Conservation (phyloP, 2,888 invertebrate genomes). For the Tachystola acroxantha region DNA sequence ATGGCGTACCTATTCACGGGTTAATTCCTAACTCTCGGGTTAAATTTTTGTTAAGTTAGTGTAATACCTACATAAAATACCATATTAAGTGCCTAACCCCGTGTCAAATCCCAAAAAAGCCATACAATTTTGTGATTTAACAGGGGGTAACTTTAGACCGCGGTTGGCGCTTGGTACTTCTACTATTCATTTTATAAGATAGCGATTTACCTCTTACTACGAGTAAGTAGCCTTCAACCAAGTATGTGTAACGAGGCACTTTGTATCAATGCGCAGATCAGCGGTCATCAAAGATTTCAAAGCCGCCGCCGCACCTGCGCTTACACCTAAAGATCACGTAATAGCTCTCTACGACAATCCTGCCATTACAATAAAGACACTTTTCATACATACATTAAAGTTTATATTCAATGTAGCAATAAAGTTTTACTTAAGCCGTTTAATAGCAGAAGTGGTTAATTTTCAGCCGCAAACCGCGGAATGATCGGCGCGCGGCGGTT, state of each 20-base stretch:
- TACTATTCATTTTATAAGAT: neutral
- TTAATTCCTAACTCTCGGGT: too few species aligned
- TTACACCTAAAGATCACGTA: conserved; percentile 56
- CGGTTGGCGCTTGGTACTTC: too few species aligned
- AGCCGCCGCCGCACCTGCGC: conserved; percentile 62
- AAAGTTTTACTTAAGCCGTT: too few species aligned
- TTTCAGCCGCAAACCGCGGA: conserved; percentile 52
- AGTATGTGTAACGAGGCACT: conserved; percentile 52
- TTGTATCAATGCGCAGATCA: conserved; percentile 61
- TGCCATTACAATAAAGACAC: conserved; percentile 13
- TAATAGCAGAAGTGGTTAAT: neutral
- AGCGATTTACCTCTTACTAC: neutral
- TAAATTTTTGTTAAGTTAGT: too few species aligned
- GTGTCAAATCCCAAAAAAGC: too few species aligned
- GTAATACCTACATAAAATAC: too few species aligned
- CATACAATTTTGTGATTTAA: too few species aligned
- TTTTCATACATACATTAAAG: conserved; percentile 3
- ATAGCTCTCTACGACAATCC: conserved; percentile 33
- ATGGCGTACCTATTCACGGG: too few species aligned
- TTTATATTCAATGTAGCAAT: conserved; percentile 11
- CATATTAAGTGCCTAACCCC: too few species aligned
- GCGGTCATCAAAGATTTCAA: conserved; percentile 47
- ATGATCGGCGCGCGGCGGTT: conserved; percentile 41
- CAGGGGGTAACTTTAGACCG: too few species aligned
- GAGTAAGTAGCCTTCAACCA: conserved; percentile 14